Evolutionary conservation across 2,113 vertebrate species (phyloP), one percentile per base, ranked within the genome.

Genomic region (Hemiprocne comata): DNA sequence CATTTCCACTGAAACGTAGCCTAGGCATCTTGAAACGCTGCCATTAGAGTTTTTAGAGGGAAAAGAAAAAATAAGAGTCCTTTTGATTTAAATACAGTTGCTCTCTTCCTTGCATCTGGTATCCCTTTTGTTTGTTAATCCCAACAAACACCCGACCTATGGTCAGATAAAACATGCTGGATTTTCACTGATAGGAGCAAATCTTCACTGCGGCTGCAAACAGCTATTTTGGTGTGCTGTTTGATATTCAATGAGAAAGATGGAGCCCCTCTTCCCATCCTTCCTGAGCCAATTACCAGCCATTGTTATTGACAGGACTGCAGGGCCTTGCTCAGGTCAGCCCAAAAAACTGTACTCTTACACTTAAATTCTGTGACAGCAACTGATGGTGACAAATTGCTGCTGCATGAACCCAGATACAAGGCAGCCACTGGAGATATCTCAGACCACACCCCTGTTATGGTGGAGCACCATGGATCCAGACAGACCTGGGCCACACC

Each of bases 51-150:
- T 96, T 95, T 90, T 66, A 93, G 73, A 89, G 26, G 86, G 28
- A 75, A 92, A 94, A 57, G 14, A 69, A 78, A 94, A 94, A 93
- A 87, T 25, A 70, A 36, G 65, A 83, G 36, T 65, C 29, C 36
- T 90, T 96, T 83, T 85, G 67, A 93, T 87, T 80, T 75, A 85
- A 95, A 93, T 72, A 20, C 50, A 80, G 85, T 69, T 65, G 50
- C n/a, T 90, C 65, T 85, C 54, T 19, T 95, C 88, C 57, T 92
- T 94, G 64, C 79, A 89, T 85, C 86, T 90, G 87, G 61, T 26
- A 7, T 90, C 23, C 58, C 57, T 91, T 96, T 93, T 93, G 77
- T 92, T 92, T 83, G 64, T 70, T 85, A 92, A 76, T 96, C 88
- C 82, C 65, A 94, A 76, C 53, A 91, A 92, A 93, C 55, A 91